Evolutionary conservation across 2,888 invertebrate genomes (phyloP).

Genomic region (Coelopa pilipes): DNA sequence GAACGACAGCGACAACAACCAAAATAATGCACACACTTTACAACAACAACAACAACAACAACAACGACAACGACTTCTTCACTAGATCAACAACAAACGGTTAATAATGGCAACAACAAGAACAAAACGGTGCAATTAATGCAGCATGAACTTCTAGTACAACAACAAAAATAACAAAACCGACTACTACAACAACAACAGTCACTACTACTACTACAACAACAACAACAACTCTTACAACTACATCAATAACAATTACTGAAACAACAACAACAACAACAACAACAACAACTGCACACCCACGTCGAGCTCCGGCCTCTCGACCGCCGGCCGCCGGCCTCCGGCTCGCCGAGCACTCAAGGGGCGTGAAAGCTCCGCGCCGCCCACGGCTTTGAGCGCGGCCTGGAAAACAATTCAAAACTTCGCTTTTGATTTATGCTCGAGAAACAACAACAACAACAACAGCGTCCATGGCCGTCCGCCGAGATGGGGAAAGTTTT

Average conservation of each 20-base stretch:
- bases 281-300: constrained; percentile 22
- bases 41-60: constrained; percentile 2
- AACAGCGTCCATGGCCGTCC: background rate
- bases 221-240: constrained; percentile 12
- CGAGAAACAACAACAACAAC: constrained; percentile 3
- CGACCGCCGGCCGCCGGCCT: constrained; percentile 13
- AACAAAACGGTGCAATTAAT: too few relatives aligned
- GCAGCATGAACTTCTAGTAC: background rate
- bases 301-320: background rate
- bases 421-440: background rate
- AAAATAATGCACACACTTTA: background rate
- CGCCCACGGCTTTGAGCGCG: background rate
- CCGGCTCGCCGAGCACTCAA: constrained; percentile 35
- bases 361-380: constrained; percentile 29
- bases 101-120: too few relatives aligned
- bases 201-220: constrained; percentile 17
- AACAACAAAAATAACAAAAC: background rate
- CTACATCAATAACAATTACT: constrained; percentile 13
- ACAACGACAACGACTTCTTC: background rate
- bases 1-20: background rate
- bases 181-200: constrained; percentile 7
- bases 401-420: background rate
- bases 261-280: constrained; percentile 8
- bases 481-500: background rate
- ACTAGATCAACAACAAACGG: background rate